A percentile compares a stretch with the other conserved stretches of the same genome.
Conservation (phyloP, 2,797 vertebrate genomes). For the Anguilla megastoma region DNA sequence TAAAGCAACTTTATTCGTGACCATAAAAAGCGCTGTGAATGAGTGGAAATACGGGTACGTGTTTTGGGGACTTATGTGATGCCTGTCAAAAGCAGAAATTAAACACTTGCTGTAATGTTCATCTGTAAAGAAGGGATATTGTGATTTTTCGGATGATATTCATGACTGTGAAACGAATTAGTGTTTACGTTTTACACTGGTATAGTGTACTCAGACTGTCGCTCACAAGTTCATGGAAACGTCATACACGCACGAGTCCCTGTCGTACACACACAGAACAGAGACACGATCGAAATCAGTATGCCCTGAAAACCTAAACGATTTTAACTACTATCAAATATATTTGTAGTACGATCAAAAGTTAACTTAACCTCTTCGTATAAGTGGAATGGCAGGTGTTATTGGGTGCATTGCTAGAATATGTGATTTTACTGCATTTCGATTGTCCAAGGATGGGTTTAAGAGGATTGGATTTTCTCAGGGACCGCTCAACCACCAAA, state of each 20-base stretch:
- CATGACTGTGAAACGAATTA: slow-evolving; percentile 2
- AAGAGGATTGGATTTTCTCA: not conserved
- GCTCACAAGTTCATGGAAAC: slow-evolving; percentile 12
- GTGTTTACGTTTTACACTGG: not conserved
- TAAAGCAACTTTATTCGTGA: slow-evolving; percentile 37
- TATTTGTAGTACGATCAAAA: not conserved
- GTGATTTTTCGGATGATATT: not conserved
- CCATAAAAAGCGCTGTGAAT: slow-evolving; percentile 19
- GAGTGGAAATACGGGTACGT: not conserved
- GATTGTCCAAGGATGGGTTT: not conserved
- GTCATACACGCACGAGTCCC: not conserved
- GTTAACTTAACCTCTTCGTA: not conserved
- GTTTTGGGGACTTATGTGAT: slow-evolving; percentile 1
- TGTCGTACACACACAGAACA: not conserved
- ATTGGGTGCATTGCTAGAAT: not conserved
- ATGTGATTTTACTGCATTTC: not conserved
- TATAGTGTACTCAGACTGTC: slow-evolving; percentile 11
- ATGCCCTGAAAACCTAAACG: not conserved
- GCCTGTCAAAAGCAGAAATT: not conserved
- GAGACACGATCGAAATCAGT: not conserved
- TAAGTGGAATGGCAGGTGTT: not conserved
- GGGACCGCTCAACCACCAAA: not conserved
- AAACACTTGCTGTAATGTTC: not conserved
- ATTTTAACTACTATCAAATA: not conserved
- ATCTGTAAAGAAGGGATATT: not conserved